Evolutionary conservation across 2,113 vertebrate genomes (phyloP).

Genomic region (human): GRCh38 chr14:63170501-63171000

Average conservation of each 20-base stretch:
- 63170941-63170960: neutral
- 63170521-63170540: neutral
- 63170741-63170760: neutral
- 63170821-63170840: neutral
- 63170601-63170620: too few relatives aligned
- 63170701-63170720: neutral
- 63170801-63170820: neutral
- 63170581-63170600: too few relatives aligned
- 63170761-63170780: neutral
- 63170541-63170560: neutral
- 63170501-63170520: neutral
- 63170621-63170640: too few relatives aligned
- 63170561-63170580: neutral
- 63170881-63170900: neutral
- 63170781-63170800: neutral
- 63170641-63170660: neutral
- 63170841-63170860: neutral
- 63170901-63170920: neutral
- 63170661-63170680: neutral
- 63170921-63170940: neutral
- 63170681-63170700: neutral
- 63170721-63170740: neutral
- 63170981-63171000: too few relatives aligned
- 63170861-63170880: neutral
- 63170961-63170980: neutral